Evolutionary conservation across 2,888 invertebrate genomes (phyloP).

Genomic region (Nasonovia ribisnigri): DNA sequence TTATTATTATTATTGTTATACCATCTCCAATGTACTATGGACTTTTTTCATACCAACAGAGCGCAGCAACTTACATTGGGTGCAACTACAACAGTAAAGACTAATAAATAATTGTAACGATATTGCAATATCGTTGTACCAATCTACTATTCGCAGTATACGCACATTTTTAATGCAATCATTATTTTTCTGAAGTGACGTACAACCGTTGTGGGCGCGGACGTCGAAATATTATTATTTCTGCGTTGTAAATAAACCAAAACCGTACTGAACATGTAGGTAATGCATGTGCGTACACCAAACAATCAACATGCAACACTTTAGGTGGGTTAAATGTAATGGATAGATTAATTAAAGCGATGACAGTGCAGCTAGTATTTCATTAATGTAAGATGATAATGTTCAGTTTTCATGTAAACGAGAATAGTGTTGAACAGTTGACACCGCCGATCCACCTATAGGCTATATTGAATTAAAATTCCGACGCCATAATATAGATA

Average conservation of each 20-base stretch:
- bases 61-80: neutral
- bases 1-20: neutral
- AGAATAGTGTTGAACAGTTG: neutral
- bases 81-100: neutral
- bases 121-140: too few relatives aligned
- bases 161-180: neutral
- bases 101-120: neutral
- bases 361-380: neutral
- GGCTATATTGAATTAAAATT: neutral
- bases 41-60: neutral
- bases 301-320: constrained; percentile 25
- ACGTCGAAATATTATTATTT: neutral
- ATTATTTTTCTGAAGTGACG: neutral
- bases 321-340: constrained; percentile 26
- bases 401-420: neutral
- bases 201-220: neutral
- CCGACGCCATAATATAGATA: neutral
- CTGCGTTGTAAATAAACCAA: neutral
- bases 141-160: neutral
- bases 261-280: neutral
- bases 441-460: neutral
- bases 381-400: constrained; percentile 27
- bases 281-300: neutral
- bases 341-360: constrained; percentile 35
- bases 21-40: neutral